Evolutionary conservation across 2,797 vertebrate species (phyloP).

Genomic region (Thunnus albacares): DNA sequence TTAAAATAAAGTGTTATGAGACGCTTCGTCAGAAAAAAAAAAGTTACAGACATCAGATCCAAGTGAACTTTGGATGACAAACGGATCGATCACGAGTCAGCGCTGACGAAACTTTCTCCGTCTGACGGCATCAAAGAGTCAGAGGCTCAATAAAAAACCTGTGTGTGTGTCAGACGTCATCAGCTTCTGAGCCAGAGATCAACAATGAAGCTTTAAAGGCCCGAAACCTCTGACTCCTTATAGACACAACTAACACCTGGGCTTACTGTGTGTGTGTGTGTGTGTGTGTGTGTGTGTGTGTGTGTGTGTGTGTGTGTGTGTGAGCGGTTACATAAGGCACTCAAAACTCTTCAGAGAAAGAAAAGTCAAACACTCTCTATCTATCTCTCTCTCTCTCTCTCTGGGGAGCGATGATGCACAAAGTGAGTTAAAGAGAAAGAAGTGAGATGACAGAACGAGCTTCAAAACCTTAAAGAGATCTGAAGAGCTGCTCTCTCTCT

Average conservation of each 20-base stretch:
- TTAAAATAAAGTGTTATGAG: no score
- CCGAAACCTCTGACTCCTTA: constrained; percentile 22
- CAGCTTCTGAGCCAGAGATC: constrained; percentile 28
- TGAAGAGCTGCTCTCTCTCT: constrained; percentile 15
- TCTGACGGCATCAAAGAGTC: constrained; percentile 42
- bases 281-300: constrained; percentile 16
- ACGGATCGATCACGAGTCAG: neutral
- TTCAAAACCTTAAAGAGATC: constrained; percentile 32
- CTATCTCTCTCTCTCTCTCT: neutral
- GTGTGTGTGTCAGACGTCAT: constrained; percentile 30
- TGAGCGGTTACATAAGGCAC: constrained; percentile 53
- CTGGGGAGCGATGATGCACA: constrained; percentile 57
- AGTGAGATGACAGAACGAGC: constrained; percentile 31
- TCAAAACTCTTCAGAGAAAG: constrained; percentile 50
- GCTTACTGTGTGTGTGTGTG: constrained; percentile 25
- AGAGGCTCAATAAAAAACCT: constrained; percentile 20
- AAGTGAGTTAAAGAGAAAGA: constrained; percentile 46
- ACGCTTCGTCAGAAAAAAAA: no score
- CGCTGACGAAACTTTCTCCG: constrained; percentile 31
- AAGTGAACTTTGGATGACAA: constrained; percentile 1
- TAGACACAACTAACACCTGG: constrained; percentile 41
- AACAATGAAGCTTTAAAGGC: constrained; percentile 43
- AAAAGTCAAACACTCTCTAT: constrained; percentile 15
- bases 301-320: neutral
- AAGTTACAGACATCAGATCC: neutral